Evolutionary conservation across 2,797 vertebrate genomes (phyloP).

Genomic region (Microctenopoma lineatum): DNA sequence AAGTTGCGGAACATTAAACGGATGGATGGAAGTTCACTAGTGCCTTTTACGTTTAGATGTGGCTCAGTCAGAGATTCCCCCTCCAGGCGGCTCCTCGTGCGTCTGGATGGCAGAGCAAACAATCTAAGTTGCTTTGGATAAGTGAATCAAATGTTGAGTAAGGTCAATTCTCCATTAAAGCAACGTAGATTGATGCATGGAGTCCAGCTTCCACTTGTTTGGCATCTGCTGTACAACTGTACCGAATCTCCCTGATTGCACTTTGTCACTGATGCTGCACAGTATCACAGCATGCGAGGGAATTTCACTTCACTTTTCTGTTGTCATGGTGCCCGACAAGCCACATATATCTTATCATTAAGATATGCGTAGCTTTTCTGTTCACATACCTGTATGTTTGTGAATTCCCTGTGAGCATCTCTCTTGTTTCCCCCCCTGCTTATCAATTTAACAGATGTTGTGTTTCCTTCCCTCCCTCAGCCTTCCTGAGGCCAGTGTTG

Average conservation of each 20-base stretch:
- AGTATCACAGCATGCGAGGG: neutral
- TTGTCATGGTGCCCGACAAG: neutral
- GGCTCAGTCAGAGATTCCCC: neutral
- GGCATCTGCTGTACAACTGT: constrained; percentile 6
- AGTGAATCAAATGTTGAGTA: neutral
- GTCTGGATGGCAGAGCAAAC: neutral
- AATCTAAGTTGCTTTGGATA: neutral
- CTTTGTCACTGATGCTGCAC: neutral
- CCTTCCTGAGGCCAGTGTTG: constrained; percentile 72
- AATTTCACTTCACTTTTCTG: constrained; percentile 10
- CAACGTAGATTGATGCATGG: neutral
- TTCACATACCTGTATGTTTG: neutral
- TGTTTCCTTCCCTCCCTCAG: constrained; percentile 45
- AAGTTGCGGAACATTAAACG: neutral
- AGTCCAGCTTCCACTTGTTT: constrained; percentile 16
- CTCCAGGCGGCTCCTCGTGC: neutral
- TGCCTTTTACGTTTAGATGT: neutral
- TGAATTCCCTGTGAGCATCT: neutral
- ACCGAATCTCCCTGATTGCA: constrained; percentile 6
- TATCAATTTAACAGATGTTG: constrained; percentile 8
- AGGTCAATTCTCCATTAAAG: neutral
- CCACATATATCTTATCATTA: neutral
- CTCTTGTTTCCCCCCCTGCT: neutral
- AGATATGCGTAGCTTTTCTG: neutral
- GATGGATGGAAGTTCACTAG: neutral